Conservation (phyloP, 2,888 invertebrate genomes). For the Dryococelus australis region DNA sequence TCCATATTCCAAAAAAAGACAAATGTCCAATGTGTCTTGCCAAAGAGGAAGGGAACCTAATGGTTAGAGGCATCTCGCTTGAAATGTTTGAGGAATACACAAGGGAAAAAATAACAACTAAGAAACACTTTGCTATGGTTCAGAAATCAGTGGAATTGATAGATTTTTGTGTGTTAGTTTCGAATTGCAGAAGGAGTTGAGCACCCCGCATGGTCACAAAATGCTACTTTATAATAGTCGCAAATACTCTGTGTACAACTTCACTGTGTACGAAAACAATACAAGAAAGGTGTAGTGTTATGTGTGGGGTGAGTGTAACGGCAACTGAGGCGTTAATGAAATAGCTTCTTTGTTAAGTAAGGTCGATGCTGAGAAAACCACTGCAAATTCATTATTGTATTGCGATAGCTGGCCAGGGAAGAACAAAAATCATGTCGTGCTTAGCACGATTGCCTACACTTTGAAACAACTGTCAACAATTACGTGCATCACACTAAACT, state of each 20-base stretch:
- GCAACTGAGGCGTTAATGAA: no score
- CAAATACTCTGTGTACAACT: conserved; percentile 48
- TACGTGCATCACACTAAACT: no score
- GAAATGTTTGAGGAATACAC: not conserved
- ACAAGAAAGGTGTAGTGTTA: no score
- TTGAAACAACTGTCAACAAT: no score
- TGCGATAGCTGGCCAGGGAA: conserved; percentile 49
- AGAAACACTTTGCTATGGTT: not conserved
- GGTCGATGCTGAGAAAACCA: conserved; percentile 46
- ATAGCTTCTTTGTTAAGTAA: conserved; percentile 49
- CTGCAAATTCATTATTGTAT: conserved; percentile 44
- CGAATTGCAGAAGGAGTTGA: conserved; percentile 50
- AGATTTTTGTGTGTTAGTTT: conserved; percentile 40
- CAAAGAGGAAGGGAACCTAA: not conserved
- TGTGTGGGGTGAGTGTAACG: no score
- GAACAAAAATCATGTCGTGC: no score
- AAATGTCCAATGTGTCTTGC: not conserved
- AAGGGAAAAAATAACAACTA: not conserved
- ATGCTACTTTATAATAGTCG: conserved; percentile 48
- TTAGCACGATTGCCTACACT: no score
- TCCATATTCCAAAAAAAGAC: no score
- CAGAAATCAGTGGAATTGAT: conserved; percentile 11
- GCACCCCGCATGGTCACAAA: conserved; percentile 40
- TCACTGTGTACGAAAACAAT: no score
- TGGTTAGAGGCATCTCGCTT: not conserved